A percentile compares a stretch with the other conserved stretches of the same genome.
Conservation (phyloP, 2,113 vertebrate species). For the Syrmaticus mikado region DNA sequence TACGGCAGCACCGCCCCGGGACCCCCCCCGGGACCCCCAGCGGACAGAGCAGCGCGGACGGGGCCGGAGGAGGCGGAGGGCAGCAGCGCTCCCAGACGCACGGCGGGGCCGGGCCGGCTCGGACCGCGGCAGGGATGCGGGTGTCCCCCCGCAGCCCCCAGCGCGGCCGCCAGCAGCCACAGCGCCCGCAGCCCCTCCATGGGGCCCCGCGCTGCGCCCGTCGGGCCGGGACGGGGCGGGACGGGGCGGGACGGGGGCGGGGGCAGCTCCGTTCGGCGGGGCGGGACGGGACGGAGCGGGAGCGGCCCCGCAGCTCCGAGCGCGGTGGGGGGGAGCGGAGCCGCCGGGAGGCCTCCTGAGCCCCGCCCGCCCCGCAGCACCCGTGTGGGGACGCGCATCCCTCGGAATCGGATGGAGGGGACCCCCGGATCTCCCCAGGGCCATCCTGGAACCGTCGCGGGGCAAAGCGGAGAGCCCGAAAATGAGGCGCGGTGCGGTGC, state of each 20-base stretch:
- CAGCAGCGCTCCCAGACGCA: constrained; percentile 85
- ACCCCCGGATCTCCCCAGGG: neutral
- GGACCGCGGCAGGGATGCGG: constrained; percentile 84
- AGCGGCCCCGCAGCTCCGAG: neutral
- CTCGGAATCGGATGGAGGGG: too few relatives aligned
- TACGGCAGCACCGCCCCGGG: constrained; percentile 70
- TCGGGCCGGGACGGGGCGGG: neutral
- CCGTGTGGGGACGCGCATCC: too few relatives aligned
- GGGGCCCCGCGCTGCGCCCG: neutral
- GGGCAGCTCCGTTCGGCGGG: neutral
- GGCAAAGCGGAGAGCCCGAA: neutral
- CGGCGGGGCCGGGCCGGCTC: constrained; percentile 78
- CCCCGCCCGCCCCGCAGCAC: too few relatives aligned
- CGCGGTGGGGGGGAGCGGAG: too few relatives aligned
- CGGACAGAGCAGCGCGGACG: constrained; percentile 75
- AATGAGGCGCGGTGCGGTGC: neutral
- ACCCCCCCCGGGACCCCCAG: neutral
- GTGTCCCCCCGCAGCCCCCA: constrained; percentile 52
- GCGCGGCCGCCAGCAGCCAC: neutral
- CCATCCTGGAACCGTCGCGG: neutral
- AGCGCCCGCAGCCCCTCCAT: neutral
- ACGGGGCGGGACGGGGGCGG: neutral
- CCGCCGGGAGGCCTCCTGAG: too few relatives aligned
- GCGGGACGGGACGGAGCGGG: neutral
- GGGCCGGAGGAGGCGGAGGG: constrained; percentile 73